Percentiles rank a stretch among this genome's conserved stretches.
phyloP scores from a whole-genome alignment of 1,140 invertebrate species.

The Drosophila bocqueti region DNA sequence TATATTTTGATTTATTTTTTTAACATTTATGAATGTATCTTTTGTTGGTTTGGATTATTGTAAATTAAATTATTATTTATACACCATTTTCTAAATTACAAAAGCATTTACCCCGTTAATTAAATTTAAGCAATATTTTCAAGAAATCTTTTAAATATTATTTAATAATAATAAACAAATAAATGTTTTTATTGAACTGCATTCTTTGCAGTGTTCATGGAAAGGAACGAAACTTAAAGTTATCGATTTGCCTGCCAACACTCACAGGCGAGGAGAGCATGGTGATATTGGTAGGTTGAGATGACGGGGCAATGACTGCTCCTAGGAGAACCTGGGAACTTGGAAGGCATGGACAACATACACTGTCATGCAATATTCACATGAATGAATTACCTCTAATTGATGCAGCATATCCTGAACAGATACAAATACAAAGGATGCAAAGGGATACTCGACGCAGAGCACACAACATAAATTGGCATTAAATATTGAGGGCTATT shows the following conservation, averaged over 20 bases:
- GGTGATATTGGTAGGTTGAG: background rate
- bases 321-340: background rate
- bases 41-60: too few species aligned
- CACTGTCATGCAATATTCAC: slow-evolving; percentile 72
- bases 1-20: too few species aligned
- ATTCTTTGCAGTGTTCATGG: background rate
- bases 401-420: slow-evolving; percentile 69
- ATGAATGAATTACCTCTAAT: slow-evolving; percentile 82
- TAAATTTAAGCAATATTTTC: too few species aligned
- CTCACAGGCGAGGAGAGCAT: background rate
- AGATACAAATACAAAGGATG: slow-evolving; percentile 24
- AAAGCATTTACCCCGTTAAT: too few species aligned
- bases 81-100: too few species aligned
- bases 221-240: slow-evolving; percentile 10
- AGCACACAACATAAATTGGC: slow-evolving; percentile 76
- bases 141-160: background rate
- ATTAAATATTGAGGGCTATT: slow-evolving; percentile 80
- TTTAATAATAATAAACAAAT: too few species aligned
- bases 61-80: too few species aligned
- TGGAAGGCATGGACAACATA: slow-evolving; percentile 14
- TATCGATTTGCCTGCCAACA: slow-evolving; percentile 33
- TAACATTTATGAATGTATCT: too few species aligned
- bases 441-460: slow-evolving; percentile 10
- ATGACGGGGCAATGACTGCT: background rate
- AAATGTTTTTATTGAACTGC: too few species aligned